Percentiles rank a stretch among this genome's conserved stretches.
Evolutionary conservation across 2,888 invertebrate genomes (phyloP).

Genomic region (Agapostemon virescens): DNA sequence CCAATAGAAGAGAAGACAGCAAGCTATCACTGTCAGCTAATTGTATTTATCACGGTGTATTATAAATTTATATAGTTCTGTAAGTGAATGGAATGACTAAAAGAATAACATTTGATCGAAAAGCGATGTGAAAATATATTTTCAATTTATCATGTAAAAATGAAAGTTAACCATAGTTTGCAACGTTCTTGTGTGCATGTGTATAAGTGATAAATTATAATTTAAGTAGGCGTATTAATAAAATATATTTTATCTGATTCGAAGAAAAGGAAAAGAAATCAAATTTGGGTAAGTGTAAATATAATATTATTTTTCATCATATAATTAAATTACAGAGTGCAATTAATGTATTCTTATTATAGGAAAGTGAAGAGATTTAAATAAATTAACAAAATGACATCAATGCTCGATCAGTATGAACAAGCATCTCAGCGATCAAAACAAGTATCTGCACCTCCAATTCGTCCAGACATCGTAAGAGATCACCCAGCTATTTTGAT

Average conservation of each 20-base stretch:
- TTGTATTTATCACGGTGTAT: slow-evolving; percentile 1
- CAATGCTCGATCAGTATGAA: slow-evolving; percentile 92
- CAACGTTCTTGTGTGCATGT: background rate
- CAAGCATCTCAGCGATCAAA: slow-evolving; percentile 85
- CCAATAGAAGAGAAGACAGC: slow-evolving; percentile 28
- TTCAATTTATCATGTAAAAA: background rate
- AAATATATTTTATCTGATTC: background rate
- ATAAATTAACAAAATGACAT: slow-evolving; percentile 84
- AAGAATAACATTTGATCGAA: background rate
- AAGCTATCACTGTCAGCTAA: slow-evolving; percentile 14
- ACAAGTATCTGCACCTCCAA: slow-evolving; percentile 75
- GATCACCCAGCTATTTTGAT: background rate
- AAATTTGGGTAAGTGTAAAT: slow-evolving; percentile 1
- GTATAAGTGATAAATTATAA: background rate
- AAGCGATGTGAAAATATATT: slow-evolving; percentile 3
- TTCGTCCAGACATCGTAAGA: slow-evolving; percentile 81
- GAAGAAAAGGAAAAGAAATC: background rate
- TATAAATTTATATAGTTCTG: background rate
- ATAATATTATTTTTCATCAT: background rate
- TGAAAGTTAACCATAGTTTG: background rate
- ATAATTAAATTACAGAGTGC: background rate
- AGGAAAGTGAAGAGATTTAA: background rate
- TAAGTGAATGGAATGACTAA: slow-evolving; percentile 1
- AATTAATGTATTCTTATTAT: background rate
- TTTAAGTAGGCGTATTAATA: slow-evolving; percentile 6